These are phyloP conservation scores for Monoplex corrugatus DNA, from an alignment of 2,888 invertebrate species.

Conservation along the genomic window DNA sequence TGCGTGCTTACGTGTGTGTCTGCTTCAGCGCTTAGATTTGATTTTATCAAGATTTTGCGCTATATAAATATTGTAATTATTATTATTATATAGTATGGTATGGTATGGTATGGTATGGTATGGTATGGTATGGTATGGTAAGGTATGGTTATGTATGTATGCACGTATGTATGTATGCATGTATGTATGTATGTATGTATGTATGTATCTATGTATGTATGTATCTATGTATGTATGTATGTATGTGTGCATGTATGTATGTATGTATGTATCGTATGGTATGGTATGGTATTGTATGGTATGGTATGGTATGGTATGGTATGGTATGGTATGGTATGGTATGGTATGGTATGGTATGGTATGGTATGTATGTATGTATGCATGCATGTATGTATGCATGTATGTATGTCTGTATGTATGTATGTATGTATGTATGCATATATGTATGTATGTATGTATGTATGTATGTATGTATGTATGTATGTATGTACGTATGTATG, in stretches of 20 bases:
- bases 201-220: background rate
- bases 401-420: background rate
- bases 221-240: background rate
- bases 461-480: constrained; percentile 1
- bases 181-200: background rate
- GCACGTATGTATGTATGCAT: background rate
- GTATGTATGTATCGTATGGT: too few species aligned
- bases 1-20: too few species aligned
- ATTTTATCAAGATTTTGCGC: too few species aligned
- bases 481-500: background rate
- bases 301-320: too few species aligned
- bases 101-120: too few species aligned
- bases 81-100: too few species aligned
- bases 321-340: too few species aligned
- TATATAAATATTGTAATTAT: too few species aligned
- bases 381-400: background rate
- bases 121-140: background rate
- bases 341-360: too few species aligned
- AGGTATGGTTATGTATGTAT: background rate
- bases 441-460: background rate
- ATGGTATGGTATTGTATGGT: too few species aligned
- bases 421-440: background rate
- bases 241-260: background rate
- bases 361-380: background rate
- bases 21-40: too few species aligned